These are phyloP conservation scores for Dissostichus mawsoni DNA, from an alignment of 2,113 vertebrate genomes.

Conservation along the genomic window DNA sequence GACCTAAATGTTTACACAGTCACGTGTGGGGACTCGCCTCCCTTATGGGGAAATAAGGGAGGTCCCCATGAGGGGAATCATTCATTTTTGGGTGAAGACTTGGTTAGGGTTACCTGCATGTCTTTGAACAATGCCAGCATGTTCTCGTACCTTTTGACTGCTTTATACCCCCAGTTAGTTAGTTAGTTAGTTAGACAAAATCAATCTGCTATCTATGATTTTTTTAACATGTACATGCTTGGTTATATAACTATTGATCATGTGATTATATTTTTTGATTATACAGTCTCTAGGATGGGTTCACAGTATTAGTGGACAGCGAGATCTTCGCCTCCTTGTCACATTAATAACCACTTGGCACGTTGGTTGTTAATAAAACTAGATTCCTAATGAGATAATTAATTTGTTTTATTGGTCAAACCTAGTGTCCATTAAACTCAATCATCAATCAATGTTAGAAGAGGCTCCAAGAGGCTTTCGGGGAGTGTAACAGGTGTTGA, in stretches of 20 bases:
- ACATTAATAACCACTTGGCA: neutral
- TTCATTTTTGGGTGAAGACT: neutral
- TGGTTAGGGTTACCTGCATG: too few species aligned
- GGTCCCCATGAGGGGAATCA: neutral
- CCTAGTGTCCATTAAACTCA: neutral
- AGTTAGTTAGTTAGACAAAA: too few species aligned
- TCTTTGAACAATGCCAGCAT: too few species aligned
- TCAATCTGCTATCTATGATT: neutral
- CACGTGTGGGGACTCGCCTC: too few species aligned
- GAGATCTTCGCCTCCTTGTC: neutral
- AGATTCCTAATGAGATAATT: neutral
- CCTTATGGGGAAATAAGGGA: too few species aligned
- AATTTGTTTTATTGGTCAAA: slow-evolving; percentile 5
- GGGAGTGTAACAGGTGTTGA: slow-evolving; percentile 1
- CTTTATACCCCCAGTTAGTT: too few species aligned
- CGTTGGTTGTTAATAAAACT: neutral
- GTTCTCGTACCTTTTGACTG: neutral
- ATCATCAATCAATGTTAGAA: slow-evolving; percentile 5
- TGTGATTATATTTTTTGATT: neutral
- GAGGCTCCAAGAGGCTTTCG: neutral
- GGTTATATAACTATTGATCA: neutral
- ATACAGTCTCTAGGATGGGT: neutral
- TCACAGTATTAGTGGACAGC: neutral
- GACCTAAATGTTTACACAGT: too few species aligned
- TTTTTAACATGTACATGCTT: neutral